A percentile compares a stretch with the other conserved stretches of the same genome.
Evolutionary conservation across 2,797 vertebrate species (phyloP).

Genomic region (Choloepus didactylus): DNA sequence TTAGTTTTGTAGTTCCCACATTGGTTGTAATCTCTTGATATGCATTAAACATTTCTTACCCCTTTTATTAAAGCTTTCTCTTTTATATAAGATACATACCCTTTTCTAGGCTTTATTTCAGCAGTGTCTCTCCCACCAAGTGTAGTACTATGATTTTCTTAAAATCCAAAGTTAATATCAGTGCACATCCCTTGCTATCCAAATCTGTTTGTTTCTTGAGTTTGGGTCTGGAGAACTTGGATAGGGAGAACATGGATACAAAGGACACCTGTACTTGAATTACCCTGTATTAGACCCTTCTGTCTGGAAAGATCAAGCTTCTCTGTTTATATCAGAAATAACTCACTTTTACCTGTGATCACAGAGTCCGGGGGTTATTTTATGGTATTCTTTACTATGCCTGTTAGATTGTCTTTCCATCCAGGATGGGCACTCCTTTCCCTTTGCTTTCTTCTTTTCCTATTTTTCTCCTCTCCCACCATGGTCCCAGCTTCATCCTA

Average conservation of each 20-base stretch:
- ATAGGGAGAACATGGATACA: not conserved
- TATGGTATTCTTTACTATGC: not conserved
- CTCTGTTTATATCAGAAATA: not conserved
- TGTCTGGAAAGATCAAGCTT: not conserved
- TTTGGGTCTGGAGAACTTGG: not conserved
- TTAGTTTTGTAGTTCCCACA: not conserved
- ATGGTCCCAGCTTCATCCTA: not conserved
- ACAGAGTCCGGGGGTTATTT: not conserved
- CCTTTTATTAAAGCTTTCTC: not conserved
- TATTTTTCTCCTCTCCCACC: not conserved
- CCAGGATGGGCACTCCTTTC: not conserved
- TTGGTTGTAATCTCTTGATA: constrained; percentile 26
- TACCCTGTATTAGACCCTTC: not conserved
- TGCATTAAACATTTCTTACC: not conserved
- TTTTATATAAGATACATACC: not conserved
- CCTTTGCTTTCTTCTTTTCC: not conserved
- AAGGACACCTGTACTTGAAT: not conserved
- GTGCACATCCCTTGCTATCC: not conserved
- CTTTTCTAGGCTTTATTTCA: constrained; percentile 30
- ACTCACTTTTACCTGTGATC: not conserved
- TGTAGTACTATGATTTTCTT: not conserved
- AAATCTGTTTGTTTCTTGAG: not conserved
- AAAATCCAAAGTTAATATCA: not conserved
- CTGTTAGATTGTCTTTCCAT: not conserved
- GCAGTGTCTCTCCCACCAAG: not conserved